Base-by-base conservation (phyloP, 2,797 vertebrate species). In the Leptoclinus maculatus region DNA sequence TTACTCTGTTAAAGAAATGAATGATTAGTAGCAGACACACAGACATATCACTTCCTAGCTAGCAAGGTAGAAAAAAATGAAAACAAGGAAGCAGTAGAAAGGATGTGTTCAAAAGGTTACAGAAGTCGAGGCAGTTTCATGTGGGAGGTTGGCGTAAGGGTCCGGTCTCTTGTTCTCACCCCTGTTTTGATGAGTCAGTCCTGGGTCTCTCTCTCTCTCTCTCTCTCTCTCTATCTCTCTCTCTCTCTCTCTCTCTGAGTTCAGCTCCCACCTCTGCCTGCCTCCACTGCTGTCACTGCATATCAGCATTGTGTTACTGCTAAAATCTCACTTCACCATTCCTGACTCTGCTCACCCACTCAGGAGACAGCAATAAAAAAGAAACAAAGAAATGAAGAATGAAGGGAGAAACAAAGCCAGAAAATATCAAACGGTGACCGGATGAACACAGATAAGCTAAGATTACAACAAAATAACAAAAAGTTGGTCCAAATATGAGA, bases 211-310 rank as follows among this genome's bases (percentile, higher is more conserved):
- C 29, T 47, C 45, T 47, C 45, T 47, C 45, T 45, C 43, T 78
- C 41, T 68, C 12, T 39, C 59, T 39, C 59, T 71, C 49, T 74
- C 53, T 76, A 36, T 84, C 78, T 85, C 47, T 71, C 51, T 75
- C 38, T 83, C 43, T 47, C 43, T 47, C 43, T 21, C 47, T 78
- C 41, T 71, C 16, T 29, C 62, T n/a, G n/a, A n/a, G n/a, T n/a
- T 84, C 65, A 65, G 29, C 69, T 82, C 67, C 66, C 38, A 47
- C 73, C 82, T 74, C 83, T 69, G 80, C 54, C 84, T 78, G 66
- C 78, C 78, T 76, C 83, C 74, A 57, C 74, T 32, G 72, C 87
- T 91, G 93, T 92, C 92, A 87, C 75, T 71, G 54, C 66, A 27
- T 23, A 89, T 92, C 82, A 90, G 76, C 76, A 63, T 66, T 66